Conservation (phyloP, 2,888 invertebrate species). For the Sarcophaga caerulescens region DNA sequence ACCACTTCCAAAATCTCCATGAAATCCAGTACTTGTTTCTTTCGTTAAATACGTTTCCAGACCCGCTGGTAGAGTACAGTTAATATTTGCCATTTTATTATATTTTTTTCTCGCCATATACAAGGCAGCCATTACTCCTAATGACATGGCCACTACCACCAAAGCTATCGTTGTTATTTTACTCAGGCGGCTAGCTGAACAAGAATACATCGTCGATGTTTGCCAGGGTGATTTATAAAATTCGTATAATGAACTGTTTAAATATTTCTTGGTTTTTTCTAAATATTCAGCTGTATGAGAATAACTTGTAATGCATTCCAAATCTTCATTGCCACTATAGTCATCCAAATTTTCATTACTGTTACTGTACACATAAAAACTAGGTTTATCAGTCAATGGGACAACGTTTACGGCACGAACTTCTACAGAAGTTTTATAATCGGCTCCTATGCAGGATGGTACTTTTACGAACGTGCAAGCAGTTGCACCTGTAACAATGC, state of each 20-base stretch:
- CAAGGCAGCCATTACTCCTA: conserved; percentile 67
- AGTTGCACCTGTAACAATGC: conserved; percentile 69
- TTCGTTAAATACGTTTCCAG: conserved; percentile 75
- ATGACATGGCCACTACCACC: conserved; percentile 64
- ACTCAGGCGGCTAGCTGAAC: conserved; percentile 68
- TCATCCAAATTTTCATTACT: conserved; percentile 10
- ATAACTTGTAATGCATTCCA: conserved; percentile 58
- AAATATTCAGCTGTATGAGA: conserved; percentile 19
- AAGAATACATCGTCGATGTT: conserved; percentile 68
- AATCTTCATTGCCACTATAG: conserved; percentile 57
- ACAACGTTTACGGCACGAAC: conserved; percentile 79
- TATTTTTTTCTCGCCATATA: conserved; percentile 74
- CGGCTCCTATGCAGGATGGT: conserved; percentile 71
- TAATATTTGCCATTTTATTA: conserved; percentile 78
- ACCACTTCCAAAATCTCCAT: conserved; percentile 21
- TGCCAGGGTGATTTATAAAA: conserved; percentile 74
- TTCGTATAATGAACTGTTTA: conserved; percentile 68
- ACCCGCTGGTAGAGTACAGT: conserved; percentile 76
- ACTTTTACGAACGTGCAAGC: conserved; percentile 69
- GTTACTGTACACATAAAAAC: not conserved
- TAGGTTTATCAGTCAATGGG: conserved; percentile 42
- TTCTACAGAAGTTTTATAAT: conserved; percentile 70
- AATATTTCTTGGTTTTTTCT: conserved; percentile 62
- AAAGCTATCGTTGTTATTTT: conserved; percentile 70
- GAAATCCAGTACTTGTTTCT: conserved; percentile 57